Base-by-base conservation (phyloP, 2,113 vertebrate genomes). In the Pelodiscus sinensis region DNA sequence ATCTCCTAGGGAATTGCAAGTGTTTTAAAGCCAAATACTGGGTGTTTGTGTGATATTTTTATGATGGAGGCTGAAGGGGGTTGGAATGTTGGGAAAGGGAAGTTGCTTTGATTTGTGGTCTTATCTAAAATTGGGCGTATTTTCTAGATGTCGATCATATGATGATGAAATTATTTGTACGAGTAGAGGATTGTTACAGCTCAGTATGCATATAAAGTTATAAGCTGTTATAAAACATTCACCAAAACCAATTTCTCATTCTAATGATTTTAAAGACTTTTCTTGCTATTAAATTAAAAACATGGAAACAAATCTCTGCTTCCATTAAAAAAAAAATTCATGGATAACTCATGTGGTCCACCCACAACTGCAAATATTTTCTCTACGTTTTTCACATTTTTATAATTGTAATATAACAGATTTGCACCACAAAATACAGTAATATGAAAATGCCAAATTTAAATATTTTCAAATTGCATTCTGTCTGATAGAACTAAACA, bases 401-500 rank as follows among this genome's bases (percentile, higher is more conserved):
- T 24, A 75, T 44, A 13, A 13, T 6, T 93, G 54, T 8, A 18
- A 4, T 65, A 10, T 27, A 56, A 60, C 60, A 91, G 0, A 0
- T 1, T 52, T 6, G 2, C 44, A 27, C 14, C 44, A 52, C 22
- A 78, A 52, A 51, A 78, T n/a, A n/a, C 50, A 51, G 87, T 29
- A 65, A n/a, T 75, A 38, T 38, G 35, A 75, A 24, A 10, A 24
- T 44, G 38, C 35, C 22, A 79, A 29, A 29, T 84, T 25, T 38
- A 13, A 60, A 9, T 54, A 71, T n/a, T 19, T 9, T 38, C 52
- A 79, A 1, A 87, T 85, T 75, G n/a, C 50, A 29, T 1, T 8
- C 79, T 18, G 0, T 51, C 14, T 65, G 62, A 22, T 16, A 0
- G 3, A 25, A 29, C 73, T 21, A 54, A 81, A 21, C 6, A 16